phyloP scores from a whole-genome alignment of 2,797 vertebrate genomes.

The Acanthurus leucopareius region DNA sequence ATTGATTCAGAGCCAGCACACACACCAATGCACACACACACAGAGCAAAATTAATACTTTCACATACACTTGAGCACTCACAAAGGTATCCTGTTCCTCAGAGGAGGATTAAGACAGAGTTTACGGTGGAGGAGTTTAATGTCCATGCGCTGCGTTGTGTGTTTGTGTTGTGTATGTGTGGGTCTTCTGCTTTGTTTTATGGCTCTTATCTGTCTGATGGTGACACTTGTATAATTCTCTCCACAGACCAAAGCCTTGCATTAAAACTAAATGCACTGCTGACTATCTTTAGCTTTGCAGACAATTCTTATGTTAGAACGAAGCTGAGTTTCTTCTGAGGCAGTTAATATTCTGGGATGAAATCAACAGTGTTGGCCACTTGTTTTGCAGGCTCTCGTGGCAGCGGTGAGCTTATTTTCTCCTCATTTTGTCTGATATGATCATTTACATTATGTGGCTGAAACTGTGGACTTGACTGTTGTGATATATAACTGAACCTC shows the following conservation, averaged over 20 bases:
- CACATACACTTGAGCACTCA: neutral
- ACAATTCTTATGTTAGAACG: neutral
- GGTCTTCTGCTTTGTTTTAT: slow-evolving; percentile 9
- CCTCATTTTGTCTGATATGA: neutral
- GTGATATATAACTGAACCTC: too few species aligned
- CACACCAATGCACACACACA: neutral
- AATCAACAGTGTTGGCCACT: too few species aligned
- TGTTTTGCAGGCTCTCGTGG: neutral
- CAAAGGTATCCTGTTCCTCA: neutral
- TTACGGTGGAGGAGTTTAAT: slow-evolving; percentile 17
- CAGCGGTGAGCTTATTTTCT: neutral
- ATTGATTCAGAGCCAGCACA: slow-evolving; percentile 34
- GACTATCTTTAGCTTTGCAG: neutral
- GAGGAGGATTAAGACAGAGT: neutral
- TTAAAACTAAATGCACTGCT: neutral
- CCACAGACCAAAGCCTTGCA: slow-evolving; percentile 5
- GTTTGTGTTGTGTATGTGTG: slow-evolving; percentile 4
- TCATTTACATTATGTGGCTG: neutral
- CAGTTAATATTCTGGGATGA: neutral
- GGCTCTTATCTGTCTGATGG: neutral
- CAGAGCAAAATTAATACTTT: neutral
- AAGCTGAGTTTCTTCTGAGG: neutral
- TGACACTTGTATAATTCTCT: neutral
- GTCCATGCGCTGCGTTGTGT: neutral
- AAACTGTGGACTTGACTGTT: neutral